phyloP scores from a whole-genome alignment of 2,113 vertebrate species.

The Coracopsis vasa region DNA sequence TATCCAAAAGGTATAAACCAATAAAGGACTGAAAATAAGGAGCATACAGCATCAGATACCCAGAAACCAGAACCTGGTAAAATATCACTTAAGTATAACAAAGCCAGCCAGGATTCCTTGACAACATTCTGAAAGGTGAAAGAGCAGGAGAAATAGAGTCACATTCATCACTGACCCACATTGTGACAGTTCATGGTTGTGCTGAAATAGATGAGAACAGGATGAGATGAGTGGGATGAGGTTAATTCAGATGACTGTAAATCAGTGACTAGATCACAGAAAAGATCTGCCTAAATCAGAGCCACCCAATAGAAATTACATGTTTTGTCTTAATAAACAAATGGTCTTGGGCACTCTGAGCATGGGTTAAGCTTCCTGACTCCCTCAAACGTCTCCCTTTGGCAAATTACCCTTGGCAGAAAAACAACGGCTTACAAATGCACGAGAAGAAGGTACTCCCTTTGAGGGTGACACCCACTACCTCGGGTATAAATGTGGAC shows the following conservation, averaged over 20 bases:
- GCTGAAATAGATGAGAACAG: background rate
- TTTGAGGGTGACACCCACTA: background rate
- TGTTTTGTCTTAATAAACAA: conserved; percentile 40
- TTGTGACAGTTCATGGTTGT: background rate
- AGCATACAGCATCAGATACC: background rate
- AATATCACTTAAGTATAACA: background rate
- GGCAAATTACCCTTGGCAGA: conserved; percentile 16
- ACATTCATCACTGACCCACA: background rate
- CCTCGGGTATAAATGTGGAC: conserved; percentile 41
- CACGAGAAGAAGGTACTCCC: conserved; percentile 18
- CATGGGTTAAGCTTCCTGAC: background rate
- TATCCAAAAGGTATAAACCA: background rate
- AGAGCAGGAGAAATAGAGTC: background rate
- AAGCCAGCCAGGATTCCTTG: background rate
- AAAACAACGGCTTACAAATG: background rate
- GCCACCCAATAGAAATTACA: conserved; percentile 67
- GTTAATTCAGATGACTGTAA: background rate
- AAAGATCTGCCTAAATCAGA: conserved; percentile 11
- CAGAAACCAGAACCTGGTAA: background rate
- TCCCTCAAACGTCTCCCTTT: background rate
- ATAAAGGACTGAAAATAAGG: background rate
- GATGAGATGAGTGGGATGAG: conserved; percentile 16
- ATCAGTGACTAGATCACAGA: background rate
- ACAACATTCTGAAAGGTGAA: background rate
- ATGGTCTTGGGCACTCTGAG: background rate